Conservation (phyloP, 2,113 vertebrate species). For the Antidorcas marsupialis region DNA sequence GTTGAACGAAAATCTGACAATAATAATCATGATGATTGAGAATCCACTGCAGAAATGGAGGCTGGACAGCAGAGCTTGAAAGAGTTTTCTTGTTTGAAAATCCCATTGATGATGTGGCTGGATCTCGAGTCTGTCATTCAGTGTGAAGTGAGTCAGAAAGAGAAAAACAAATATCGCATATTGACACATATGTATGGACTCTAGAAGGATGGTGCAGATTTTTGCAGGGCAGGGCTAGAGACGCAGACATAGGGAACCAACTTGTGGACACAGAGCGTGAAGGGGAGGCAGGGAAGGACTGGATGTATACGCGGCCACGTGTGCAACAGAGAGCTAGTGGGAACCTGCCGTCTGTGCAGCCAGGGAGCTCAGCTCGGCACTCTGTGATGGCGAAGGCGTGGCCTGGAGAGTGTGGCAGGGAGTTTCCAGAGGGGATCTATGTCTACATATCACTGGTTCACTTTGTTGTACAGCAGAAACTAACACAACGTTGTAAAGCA, state of each 20-base stretch:
- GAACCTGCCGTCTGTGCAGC: neutral
- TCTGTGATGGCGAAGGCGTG: neutral
- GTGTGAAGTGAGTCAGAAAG: neutral
- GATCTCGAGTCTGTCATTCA: neutral
- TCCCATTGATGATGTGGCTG: neutral
- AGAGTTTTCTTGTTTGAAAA: neutral
- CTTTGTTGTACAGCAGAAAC: neutral
- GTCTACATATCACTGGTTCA: neutral
- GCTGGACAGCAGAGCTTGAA: neutral
- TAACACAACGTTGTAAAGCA: neutral
- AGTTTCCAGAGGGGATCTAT: neutral
- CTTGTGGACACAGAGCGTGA: fast-evolving
- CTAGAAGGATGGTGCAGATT: neutral
- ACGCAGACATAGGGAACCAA: neutral
- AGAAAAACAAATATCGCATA: neutral
- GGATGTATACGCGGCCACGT: neutral
- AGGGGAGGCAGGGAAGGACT: neutral
- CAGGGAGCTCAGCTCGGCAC: fast-evolving
- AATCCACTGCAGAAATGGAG: neutral
- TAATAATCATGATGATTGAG: neutral
- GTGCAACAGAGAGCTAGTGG: neutral
- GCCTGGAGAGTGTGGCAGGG: neutral
- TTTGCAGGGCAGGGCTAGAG: neutral
- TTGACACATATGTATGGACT: neutral
- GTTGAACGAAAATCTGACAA: neutral